Percentiles rank a stretch among this genome's conserved stretches.
Conservation (phyloP, 2,113 vertebrate species). For the Xyliphius kryptos region DNA sequence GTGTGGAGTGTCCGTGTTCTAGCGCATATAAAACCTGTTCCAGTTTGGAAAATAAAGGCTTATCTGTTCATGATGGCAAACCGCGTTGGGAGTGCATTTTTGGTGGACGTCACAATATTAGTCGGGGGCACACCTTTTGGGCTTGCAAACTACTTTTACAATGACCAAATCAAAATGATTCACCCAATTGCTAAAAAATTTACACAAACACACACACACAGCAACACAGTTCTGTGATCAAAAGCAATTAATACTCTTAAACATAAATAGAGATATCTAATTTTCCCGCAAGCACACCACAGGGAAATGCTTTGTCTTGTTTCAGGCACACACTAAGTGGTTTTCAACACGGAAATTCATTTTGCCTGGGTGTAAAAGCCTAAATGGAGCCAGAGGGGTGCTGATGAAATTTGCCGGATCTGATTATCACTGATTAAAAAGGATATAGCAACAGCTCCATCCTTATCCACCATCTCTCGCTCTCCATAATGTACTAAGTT, state of each 20-base stretch:
- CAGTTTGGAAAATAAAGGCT: too few relatives aligned
- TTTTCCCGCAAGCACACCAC: conserved; percentile 13
- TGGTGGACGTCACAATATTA: too few relatives aligned
- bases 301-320: neutral
- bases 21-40: too few relatives aligned
- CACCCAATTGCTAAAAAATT: too few relatives aligned
- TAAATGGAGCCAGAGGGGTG: conserved; percentile 13
- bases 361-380: conserved; percentile 18
- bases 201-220: neutral
- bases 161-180: too few relatives aligned
- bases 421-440: conserved; percentile 24
- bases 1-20: too few relatives aligned
- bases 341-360: conserved; percentile 25
- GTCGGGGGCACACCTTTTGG: too few relatives aligned
- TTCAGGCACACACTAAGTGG: conserved; percentile 22
- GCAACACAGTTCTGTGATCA: neutral
- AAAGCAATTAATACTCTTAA: neutral
- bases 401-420: conserved; percentile 30
- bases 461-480: neutral
- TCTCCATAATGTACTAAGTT: conserved; percentile 5
- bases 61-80: too few relatives aligned
- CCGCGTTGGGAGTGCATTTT: too few relatives aligned
- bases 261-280: neutral
- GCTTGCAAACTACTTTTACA: too few relatives aligned
- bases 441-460: neutral